phyloP scores from a whole-genome alignment of 2,113 vertebrate species.

The Falco punctatus region DNA sequence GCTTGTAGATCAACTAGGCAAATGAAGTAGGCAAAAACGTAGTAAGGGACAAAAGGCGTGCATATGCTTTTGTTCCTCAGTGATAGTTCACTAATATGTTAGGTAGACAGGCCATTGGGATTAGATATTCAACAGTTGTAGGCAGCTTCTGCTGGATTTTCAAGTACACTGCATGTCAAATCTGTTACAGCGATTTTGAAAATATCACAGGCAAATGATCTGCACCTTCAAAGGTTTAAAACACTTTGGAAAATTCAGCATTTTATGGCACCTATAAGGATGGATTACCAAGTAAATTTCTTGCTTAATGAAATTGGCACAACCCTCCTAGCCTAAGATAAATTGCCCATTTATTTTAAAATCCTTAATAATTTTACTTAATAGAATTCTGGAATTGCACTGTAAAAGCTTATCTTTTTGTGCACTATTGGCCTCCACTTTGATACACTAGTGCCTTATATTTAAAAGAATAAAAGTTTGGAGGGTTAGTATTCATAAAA shows the following conservation, averaged over 20 bases:
- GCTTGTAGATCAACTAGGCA: not conserved
- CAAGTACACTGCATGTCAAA: not conserved
- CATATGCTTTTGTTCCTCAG: not conserved
- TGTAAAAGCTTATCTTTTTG: not conserved
- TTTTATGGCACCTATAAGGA: not conserved
- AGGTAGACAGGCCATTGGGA: not conserved
- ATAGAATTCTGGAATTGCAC: not conserved
- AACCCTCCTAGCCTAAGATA: not conserved
- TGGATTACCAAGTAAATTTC: not conserved
- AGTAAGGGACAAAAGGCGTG: not conserved
- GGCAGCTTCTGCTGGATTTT: not conserved
- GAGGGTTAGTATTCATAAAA: not conserved
- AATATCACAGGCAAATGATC: not conserved
- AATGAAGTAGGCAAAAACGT: not conserved
- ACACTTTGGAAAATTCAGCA: not conserved
- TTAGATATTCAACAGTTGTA: not conserved
- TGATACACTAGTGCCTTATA: not conserved
- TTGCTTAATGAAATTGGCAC: not conserved
- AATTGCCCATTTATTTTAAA: not conserved
- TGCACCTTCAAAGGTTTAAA: not conserved
- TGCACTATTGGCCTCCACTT: not conserved
- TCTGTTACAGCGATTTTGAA: not conserved
- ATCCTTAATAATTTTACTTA: not conserved
- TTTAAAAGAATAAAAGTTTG: not conserved
- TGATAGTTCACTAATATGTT: not conserved